A percentile compares a stretch with the other conserved stretches of the same genome.
These are phyloP conservation scores for Temnothorax longispinosus DNA, from an alignment of 1,140 invertebrate genomes.

Conservation along the genomic window DNA sequence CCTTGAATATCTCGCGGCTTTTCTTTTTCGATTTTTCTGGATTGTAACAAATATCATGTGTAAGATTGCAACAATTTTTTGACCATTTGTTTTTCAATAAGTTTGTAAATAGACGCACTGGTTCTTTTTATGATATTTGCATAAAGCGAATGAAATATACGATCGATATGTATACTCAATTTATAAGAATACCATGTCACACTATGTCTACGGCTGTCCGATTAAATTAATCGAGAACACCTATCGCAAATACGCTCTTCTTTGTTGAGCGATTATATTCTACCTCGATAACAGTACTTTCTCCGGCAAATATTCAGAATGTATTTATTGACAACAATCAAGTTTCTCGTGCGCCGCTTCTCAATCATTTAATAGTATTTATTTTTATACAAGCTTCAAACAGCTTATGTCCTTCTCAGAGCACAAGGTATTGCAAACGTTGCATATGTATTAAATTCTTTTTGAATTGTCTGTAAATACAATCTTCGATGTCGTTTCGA, in stretches of 20 bases:
- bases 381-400: not conserved
- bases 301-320: not conserved
- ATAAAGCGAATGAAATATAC: not conserved
- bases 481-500: not conserved
- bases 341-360: not conserved
- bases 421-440: not conserved
- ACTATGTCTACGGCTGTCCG: not conserved
- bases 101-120: not conserved
- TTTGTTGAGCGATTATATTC: not conserved
- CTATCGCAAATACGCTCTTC: not conserved
- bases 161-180: not conserved
- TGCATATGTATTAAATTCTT: not conserved
- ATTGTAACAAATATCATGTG: not conserved
- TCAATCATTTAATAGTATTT: not conserved
- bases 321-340: not conserved
- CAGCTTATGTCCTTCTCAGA: too few species aligned
- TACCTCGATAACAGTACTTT: not conserved
- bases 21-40: not conserved
- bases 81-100: not conserved
- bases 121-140: not conserved
- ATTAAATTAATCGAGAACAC: constrained; percentile 10
- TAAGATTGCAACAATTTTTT: not conserved
- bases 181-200: not conserved
- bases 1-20: not conserved
- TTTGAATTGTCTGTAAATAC: not conserved